Conservation (phyloP, 1,140 invertebrate genomes). For the Plutomurus gul region DNA sequence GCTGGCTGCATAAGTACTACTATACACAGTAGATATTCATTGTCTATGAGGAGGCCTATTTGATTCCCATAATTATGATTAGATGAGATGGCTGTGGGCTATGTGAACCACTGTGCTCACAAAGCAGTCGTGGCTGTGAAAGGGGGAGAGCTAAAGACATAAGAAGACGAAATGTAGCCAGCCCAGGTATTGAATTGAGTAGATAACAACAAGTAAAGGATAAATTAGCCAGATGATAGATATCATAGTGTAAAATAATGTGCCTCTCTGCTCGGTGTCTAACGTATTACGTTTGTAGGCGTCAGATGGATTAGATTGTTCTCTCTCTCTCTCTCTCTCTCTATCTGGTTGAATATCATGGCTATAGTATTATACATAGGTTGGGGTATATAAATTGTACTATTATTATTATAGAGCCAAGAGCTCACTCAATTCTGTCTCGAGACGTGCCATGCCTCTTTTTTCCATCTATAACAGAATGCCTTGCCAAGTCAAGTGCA, state of each 20-base stretch:
- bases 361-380: neutral
- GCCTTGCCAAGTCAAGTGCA: neutral
- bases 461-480: neutral
- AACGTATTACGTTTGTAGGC: neutral
- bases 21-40: neutral
- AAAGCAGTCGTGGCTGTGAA: neutral
- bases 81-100: conserved; percentile 19
- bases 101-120: conserved; percentile 4
- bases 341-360: neutral
- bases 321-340: no score
- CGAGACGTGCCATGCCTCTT: conserved; percentile 3
- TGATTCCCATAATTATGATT: conserved; percentile 45
- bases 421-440: neutral
- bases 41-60: conserved; percentile 22
- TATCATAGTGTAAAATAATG: conserved; percentile 23
- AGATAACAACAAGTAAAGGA: conserved; percentile 3
- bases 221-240: conserved; percentile 21
- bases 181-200: conserved; percentile 8
- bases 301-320: conserved; percentile 25
- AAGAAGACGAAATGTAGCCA: conserved; percentile 4
- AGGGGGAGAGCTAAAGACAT: neutral
- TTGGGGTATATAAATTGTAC: conserved; percentile 1
- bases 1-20: neutral
- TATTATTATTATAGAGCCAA: neutral
- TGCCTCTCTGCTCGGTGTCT: neutral